A percentile compares a stretch with the other conserved stretches of the same genome.
Conservation (phyloP, 2,113 vertebrate genomes). For the Deroptyus accipitrinus region DNA sequence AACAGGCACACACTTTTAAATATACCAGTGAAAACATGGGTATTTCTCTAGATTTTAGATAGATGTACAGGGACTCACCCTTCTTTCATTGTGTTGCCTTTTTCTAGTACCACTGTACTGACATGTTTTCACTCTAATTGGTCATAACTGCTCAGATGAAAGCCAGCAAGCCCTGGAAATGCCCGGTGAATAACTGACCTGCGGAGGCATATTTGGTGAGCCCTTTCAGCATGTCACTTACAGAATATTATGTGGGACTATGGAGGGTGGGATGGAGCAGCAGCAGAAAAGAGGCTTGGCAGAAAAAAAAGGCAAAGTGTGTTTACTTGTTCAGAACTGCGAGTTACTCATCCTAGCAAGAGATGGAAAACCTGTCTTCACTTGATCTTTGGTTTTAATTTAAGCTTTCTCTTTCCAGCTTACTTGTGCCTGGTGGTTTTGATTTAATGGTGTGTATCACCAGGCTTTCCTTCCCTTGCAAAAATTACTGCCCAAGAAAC, state of each 20-base stretch:
- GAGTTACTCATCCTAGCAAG: background rate
- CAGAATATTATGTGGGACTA: background rate
- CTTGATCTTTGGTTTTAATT: background rate
- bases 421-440: background rate
- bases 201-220: background rate
- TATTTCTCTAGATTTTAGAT: background rate
- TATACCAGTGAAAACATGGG: fast-evolving
- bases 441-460: background rate
- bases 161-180: background rate
- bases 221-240: background rate
- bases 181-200: background rate
- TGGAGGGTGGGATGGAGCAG: background rate
- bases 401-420: background rate
- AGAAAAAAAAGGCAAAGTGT: background rate
- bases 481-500: background rate
- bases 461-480: background rate
- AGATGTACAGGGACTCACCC: background rate
- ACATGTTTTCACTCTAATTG: background rate
- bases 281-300: background rate
- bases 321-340: background rate
- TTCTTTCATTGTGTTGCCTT: background rate
- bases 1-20: background rate
- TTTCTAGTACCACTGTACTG: background rate
- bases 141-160: background rate
- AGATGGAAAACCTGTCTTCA: background rate